Conservation (phyloP, 2,888 invertebrate species). For the Rhamnusium bicolor region DNA sequence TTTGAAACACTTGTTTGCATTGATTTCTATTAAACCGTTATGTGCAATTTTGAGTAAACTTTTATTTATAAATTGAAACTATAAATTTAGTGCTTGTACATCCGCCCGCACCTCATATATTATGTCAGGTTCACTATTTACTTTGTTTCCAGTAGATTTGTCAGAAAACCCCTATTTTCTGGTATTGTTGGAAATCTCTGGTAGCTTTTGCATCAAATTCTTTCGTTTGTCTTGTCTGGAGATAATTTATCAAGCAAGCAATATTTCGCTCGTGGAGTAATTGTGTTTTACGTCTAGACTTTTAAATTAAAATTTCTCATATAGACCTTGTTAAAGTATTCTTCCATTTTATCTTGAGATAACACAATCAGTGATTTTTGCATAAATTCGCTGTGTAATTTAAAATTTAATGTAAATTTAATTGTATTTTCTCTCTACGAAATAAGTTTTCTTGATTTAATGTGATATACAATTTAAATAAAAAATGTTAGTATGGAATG, state of each 20-base stretch:
- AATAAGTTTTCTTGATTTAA: conserved; percentile 15
- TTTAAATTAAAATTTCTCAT: conserved; percentile 26
- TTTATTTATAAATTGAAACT: too few relatives aligned
- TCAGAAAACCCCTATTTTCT: neutral
- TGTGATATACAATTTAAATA: conserved; percentile 11
- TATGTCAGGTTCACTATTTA: too few relatives aligned
- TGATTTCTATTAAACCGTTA: too few relatives aligned
- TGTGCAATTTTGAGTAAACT: too few relatives aligned
- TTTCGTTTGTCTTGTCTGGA: neutral
- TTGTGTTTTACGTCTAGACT: conserved; percentile 13
- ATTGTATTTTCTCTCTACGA: conserved; percentile 6
- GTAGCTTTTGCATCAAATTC: neutral
- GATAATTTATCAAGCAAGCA: conserved; percentile 4
- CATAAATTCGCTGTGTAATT: conserved; percentile 1
- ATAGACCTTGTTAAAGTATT: neutral
- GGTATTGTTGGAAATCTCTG: neutral
- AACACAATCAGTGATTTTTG: conserved; percentile 11
- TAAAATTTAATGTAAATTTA: conserved; percentile 26
- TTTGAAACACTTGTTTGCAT: too few relatives aligned
- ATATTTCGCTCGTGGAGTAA: conserved; percentile 16
- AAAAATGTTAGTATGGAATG: neutral
- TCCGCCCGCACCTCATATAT: too few relatives aligned
- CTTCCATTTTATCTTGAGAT: conserved; percentile 20
- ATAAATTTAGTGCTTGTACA: too few relatives aligned
- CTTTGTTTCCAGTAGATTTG: neutral